Conservation (phyloP, 2,113 vertebrate genomes). For the Lethenteron camtschaticum region DNA sequence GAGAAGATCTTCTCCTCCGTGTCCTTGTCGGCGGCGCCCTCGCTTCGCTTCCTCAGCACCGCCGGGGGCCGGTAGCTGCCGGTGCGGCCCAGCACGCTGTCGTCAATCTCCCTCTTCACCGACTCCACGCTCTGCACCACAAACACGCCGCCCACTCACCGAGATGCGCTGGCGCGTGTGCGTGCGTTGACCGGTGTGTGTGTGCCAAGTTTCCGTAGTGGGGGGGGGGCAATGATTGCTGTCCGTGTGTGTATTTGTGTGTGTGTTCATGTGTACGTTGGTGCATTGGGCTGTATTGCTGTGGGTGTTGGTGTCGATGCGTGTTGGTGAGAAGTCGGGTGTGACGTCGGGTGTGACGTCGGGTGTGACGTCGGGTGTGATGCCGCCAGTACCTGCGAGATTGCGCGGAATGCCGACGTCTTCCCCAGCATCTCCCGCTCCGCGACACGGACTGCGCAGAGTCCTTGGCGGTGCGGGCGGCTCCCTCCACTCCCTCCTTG, state of each 20-base stretch:
- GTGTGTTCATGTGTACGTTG: no score
- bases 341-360: no score
- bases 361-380: no score
- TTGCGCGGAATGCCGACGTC: slow-evolving; percentile 54
- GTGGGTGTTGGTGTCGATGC: no score
- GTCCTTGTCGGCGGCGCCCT: slow-evolving; percentile 44
- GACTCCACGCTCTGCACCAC: slow-evolving; percentile 49
- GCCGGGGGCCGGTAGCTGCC: slow-evolving; percentile 58
- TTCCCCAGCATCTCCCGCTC: slow-evolving; percentile 59
- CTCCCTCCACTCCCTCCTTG: slow-evolving; percentile 67
- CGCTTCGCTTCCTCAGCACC: slow-evolving; percentile 53
- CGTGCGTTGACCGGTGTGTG: no score
- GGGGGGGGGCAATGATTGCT: no score
- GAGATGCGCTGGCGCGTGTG: no score
- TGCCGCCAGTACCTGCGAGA: slow-evolving; percentile 44
- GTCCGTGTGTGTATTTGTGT: no score
- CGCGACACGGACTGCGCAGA: slow-evolving; percentile 56
- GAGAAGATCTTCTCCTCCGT: slow-evolving; percentile 45
- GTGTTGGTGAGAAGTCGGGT: no score
- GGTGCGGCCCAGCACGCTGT: slow-evolving; percentile 42
- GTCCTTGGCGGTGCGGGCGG: slow-evolving; percentile 59
- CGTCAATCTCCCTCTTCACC: slow-evolving; percentile 62
- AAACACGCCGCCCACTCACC: neutral
- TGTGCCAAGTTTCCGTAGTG: no score
- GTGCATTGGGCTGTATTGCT: no score